Conservation (phyloP, 30 jellyfish, hydroid and myxozoan species). For the Aurelia coerulea region DNA sequence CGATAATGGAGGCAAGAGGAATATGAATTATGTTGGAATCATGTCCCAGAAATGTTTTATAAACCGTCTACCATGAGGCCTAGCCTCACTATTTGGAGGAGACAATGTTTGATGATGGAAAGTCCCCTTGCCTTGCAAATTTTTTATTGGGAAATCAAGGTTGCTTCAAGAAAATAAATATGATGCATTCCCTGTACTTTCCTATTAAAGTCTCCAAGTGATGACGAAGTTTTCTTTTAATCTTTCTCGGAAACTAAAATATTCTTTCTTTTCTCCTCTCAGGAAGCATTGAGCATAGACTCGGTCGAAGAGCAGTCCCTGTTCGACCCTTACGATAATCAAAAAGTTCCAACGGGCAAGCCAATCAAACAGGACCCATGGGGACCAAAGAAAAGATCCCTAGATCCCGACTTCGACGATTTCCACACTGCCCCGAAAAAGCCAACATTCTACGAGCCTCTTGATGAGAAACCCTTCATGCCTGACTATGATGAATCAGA, state of each 20-base stretch:
- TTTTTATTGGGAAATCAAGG: too few species aligned
- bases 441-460: constrained; percentile 72
- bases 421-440: constrained; percentile 97
- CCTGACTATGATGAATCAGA: constrained; percentile 81
- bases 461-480: constrained; percentile 81
- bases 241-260: not conserved
- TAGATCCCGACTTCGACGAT: constrained; percentile 92
- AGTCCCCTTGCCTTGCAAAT: too few species aligned
- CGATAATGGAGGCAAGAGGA: too few species aligned
- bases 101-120: too few species aligned
- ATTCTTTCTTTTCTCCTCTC: not conserved
- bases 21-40: too few species aligned
- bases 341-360: constrained; percentile 96
- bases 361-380: constrained; percentile 82
- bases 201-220: too few species aligned
- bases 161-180: too few species aligned
- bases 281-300: constrained; percentile 97
- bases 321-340: constrained; percentile 97
- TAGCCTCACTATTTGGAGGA: too few species aligned
- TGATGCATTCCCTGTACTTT: too few species aligned
- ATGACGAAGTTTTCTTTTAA: too few species aligned
- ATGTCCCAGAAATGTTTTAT: too few species aligned
- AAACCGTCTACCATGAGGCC: too few species aligned
- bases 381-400: constrained; percentile 86
- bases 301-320: constrained; percentile 93